These are phyloP conservation scores for Microplitis deprimator DNA, from an alignment of 2,888 invertebrate species.

Conservation along the genomic window DNA sequence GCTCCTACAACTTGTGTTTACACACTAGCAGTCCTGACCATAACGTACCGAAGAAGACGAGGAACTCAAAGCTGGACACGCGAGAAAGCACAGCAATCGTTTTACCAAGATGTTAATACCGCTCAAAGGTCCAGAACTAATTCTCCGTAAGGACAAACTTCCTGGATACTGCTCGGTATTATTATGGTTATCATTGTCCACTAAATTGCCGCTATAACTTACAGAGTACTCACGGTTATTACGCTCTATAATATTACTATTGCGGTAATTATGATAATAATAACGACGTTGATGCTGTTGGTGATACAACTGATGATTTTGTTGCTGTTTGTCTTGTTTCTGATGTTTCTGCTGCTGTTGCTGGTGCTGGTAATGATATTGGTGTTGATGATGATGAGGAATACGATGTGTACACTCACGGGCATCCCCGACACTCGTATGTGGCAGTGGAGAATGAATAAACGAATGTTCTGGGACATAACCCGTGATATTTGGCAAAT, in stretches of 20 bases:
- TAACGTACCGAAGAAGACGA: conserved; percentile 49
- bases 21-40: conserved; percentile 49
- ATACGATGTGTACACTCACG: conserved; percentile 60
- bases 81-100: conserved; percentile 64
- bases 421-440: conserved; percentile 57
- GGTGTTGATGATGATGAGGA: conserved; percentile 51
- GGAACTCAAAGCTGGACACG: conserved; percentile 55
- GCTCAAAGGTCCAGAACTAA: conserved; percentile 56
- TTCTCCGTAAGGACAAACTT: conserved; percentile 52
- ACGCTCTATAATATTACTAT: conserved; percentile 38
- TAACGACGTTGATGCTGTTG: conserved; percentile 38
- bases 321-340: conserved; percentile 32
- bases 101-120: conserved; percentile 63
- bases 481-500: conserved; percentile 54
- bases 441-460: conserved; percentile 63
- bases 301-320: conserved; percentile 34
- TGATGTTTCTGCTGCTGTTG: conserved; percentile 32
- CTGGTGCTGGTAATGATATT: conserved; percentile 43
- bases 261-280: conserved; percentile 17
- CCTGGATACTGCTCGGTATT: conserved; percentile 36
- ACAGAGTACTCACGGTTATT: conserved; percentile 47
- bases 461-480: conserved; percentile 55
- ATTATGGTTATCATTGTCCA: conserved; percentile 51
- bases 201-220: conserved; percentile 51
- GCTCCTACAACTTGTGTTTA: not conserved